Conservation (phyloP, 2,888 invertebrate species). For the Molanna angustata region DNA sequence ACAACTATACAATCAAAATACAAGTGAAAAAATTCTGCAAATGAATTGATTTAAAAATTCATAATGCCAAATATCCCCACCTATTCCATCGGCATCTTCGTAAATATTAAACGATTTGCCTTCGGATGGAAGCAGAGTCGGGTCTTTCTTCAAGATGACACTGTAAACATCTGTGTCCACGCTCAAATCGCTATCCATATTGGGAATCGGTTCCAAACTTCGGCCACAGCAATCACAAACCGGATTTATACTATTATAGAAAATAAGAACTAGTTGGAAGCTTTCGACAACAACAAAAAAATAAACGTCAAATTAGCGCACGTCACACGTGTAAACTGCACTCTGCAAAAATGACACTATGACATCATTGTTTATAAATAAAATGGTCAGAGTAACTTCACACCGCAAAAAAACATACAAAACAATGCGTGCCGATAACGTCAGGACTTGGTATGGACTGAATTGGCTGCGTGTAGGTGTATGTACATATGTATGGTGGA, state of each 20-base stretch:
- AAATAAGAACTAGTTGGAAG: conserved; percentile 6
- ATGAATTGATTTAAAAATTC: too few relatives aligned
- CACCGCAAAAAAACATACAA: conserved; percentile 14
- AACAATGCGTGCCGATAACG: conserved; percentile 14
- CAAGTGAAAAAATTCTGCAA: too few relatives aligned
- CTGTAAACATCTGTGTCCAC: conserved; percentile 53
- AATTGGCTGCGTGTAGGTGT: too few relatives aligned
- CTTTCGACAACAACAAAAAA: conserved; percentile 6
- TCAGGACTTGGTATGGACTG: conserved; percentile 1
- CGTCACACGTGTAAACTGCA: conserved; percentile 24
- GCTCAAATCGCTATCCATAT: conserved; percentile 26
- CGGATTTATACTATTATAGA: neutral
- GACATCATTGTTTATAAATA: conserved; percentile 32
- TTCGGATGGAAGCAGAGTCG: conserved; percentile 39
- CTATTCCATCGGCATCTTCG: conserved; percentile 48
- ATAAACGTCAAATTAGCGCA: neutral
- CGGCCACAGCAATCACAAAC: too few relatives aligned
- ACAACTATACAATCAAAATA: too few relatives aligned
- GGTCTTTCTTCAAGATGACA: conserved; percentile 45
- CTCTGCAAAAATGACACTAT: conserved; percentile 26
- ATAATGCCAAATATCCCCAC: conserved; percentile 37
- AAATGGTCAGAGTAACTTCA: conserved; percentile 4
- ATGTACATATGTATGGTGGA: too few relatives aligned
- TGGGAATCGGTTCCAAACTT: neutral
- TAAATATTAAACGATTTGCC: conserved; percentile 45